phyloP scores from a whole-genome alignment of 2,888 invertebrate genomes.

The Selenia dentaria region DNA sequence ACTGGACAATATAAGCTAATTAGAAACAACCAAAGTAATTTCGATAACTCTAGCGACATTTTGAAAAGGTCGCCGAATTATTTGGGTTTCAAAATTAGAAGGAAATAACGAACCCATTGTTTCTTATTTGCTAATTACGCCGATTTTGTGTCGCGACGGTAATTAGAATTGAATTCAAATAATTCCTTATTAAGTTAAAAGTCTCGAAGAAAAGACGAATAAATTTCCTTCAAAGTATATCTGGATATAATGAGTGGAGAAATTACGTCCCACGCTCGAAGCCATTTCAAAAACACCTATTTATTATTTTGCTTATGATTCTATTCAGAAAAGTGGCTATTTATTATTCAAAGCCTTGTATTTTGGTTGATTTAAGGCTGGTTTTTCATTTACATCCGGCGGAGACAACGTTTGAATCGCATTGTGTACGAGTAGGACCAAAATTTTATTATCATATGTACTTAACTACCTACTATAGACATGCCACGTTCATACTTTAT shows the following conservation, averaged over 20 bases:
- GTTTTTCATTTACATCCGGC: constrained; percentile 20
- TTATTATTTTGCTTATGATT: constrained; percentile 20
- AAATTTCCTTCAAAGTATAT: background rate
- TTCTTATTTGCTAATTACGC: constrained; percentile 19
- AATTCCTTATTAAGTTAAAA: constrained; percentile 9
- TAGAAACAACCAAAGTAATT: background rate
- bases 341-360: constrained; percentile 23
- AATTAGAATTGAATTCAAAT: constrained; percentile 19
- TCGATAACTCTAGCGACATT: constrained; percentile 1
- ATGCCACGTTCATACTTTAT: too few relatives aligned
- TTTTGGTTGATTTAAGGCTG: constrained; percentile 21
- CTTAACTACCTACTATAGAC: too few relatives aligned
- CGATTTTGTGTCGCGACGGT: constrained; percentile 12
- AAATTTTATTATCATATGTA: too few relatives aligned
- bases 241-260: background rate
- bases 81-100: constrained; percentile 11
- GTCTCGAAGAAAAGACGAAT: background rate
- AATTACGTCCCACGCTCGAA: constrained; percentile 8
- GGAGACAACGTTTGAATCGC: constrained; percentile 14
- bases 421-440: background rate
- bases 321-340: constrained; percentile 18
- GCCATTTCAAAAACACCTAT: constrained; percentile 9
- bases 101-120: constrained; percentile 18
- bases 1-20: too few relatives aligned
- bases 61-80: constrained; percentile 9